These are phyloP conservation scores for Erpobdella octoculata DNA, from an alignment of 2,888 invertebrate species.

Conservation along the genomic window DNA sequence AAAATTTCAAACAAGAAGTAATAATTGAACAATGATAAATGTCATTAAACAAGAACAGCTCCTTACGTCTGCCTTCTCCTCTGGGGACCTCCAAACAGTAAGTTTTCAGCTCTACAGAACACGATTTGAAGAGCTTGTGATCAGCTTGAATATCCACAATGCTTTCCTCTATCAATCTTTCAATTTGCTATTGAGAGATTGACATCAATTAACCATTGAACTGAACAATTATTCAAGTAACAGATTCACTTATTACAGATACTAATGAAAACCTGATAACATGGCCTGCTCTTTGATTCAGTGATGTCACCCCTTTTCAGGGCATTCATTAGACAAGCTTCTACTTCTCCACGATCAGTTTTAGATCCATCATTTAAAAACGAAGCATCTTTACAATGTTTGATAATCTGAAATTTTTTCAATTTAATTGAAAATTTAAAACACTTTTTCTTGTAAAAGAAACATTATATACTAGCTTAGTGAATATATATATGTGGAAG, in stretches of 20 bases:
- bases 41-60: neutral
- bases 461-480: too few relatives aligned
- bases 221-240: too few relatives aligned
- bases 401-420: neutral
- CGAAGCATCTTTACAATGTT: neutral
- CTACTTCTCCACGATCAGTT: slow-evolving; percentile 61
- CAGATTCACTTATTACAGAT: too few relatives aligned
- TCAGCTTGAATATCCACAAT: slow-evolving; percentile 91
- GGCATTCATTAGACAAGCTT: slow-evolving; percentile 76
- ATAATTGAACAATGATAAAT: neutral
- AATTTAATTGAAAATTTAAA: neutral
- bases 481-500: neutral
- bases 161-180: slow-evolving; percentile 72
- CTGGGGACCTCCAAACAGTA: slow-evolving; percentile 61
- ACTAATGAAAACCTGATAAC: slow-evolving; percentile 38
- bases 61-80: slow-evolving; percentile 73
- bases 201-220: too few relatives aligned
- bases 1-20: neutral
- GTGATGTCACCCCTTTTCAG: slow-evolving; percentile 50
- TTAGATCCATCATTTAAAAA: slow-evolving; percentile 42
- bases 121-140: slow-evolving; percentile 78
- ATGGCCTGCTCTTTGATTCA: slow-evolving; percentile 26
- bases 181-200: slow-evolving; percentile 62
- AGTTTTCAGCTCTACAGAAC: slow-evolving; percentile 65
- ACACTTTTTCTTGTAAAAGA: neutral